Evolutionary conservation across 2,113 vertebrate genomes (phyloP).

Genomic region (Corythoichthys intestinalis): DNA sequence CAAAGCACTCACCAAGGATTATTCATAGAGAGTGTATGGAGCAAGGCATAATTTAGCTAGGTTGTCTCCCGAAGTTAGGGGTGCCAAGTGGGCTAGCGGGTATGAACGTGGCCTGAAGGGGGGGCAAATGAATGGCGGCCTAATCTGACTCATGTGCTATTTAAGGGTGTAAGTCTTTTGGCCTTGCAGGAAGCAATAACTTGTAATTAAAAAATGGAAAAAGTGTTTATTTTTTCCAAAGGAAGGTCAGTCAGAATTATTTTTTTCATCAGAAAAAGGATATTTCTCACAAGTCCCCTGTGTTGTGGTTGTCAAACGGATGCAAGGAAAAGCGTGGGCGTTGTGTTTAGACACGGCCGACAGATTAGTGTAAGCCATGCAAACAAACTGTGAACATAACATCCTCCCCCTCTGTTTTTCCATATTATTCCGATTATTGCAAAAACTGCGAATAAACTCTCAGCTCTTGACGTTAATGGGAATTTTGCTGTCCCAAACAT

Average conservation of each 20-base stretch:
- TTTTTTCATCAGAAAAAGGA: not conserved
- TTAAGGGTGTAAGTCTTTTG: slow-evolving; percentile 59
- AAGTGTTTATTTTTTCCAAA: slow-evolving; percentile 4
- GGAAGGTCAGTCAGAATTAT: slow-evolving; percentile 4
- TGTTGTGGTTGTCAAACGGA: slow-evolving; percentile 18
- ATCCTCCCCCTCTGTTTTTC: not conserved
- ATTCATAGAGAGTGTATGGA: slow-evolving; percentile 22
- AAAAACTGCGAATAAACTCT: slow-evolving; percentile 2
- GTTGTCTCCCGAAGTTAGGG: slow-evolving; percentile 27
- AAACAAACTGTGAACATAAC: slow-evolving; percentile 26
- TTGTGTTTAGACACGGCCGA: slow-evolving; percentile 37
- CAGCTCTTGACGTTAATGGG: slow-evolving; percentile 12
- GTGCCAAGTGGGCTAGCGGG: slow-evolving; percentile 37
- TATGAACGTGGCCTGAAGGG: slow-evolving; percentile 26
- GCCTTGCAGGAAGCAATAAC: slow-evolving; percentile 35
- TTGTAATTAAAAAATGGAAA: slow-evolving; percentile 5
- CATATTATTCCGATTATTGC: not conserved
- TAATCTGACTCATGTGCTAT: slow-evolving; percentile 70
- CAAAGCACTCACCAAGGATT: slow-evolving; percentile 32
- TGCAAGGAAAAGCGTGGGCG: slow-evolving; percentile 33
- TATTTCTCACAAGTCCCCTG: not conserved
- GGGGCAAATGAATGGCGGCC: slow-evolving; percentile 42
- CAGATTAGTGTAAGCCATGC: slow-evolving; percentile 25
- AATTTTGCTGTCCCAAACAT: slow-evolving; percentile 12
- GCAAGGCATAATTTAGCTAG: slow-evolving; percentile 24